Base-by-base conservation (phyloP, 37 sponge, comb jelly and placozoan genomes). In the Beroe forskalii region DNA sequence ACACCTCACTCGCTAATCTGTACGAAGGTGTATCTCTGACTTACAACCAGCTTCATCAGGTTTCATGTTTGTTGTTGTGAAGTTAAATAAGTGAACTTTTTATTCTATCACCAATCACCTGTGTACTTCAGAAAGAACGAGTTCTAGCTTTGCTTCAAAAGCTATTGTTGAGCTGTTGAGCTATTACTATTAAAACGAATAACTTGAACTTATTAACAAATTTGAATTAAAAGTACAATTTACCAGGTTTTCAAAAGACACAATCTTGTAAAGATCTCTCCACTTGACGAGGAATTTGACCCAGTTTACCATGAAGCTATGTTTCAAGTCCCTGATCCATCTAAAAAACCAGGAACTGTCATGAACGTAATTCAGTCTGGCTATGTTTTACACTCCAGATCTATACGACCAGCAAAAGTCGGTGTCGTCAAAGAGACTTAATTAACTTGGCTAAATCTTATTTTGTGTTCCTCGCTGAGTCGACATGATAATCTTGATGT, bases 301-400 rank as follows among this genome's bases (percentile, higher is more conserved):
- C 99, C 99, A 0, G 62, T 38, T 9, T 76, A 94, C 40, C 99
- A 98, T 67, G 99, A 98, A 89, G 97, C 99, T 22, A 42, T 96
- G 93, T 95, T 95, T 67, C 95, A 96, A 92, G 92, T 97, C 22
- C 92, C 92, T 24, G 90, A 90, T 9, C 62, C 76, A 23, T 43
- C 40, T 4, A 94, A 96, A 33, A 92, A 91, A 23, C 92, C 94
- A 0, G 99, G 99, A 0, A 94, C 93, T 0, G 90, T 98, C 17
- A 93, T 94, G 22, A 80, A 91, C 25, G 95, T 98, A 0, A 86
- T 94, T 2, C 92, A 89, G 62, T 62, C 90, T 30, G 99, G 99
- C 4, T 98, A 98, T 62, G 67, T 86, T 0, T 92, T 98, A 41
- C 92, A 98, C 80, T 94, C 94, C 1, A 91, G 99, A 32, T 94